Evolutionary conservation across 2,797 vertebrate genomes (phyloP).

Genomic region (Sebastes taczanowskii): DNA sequence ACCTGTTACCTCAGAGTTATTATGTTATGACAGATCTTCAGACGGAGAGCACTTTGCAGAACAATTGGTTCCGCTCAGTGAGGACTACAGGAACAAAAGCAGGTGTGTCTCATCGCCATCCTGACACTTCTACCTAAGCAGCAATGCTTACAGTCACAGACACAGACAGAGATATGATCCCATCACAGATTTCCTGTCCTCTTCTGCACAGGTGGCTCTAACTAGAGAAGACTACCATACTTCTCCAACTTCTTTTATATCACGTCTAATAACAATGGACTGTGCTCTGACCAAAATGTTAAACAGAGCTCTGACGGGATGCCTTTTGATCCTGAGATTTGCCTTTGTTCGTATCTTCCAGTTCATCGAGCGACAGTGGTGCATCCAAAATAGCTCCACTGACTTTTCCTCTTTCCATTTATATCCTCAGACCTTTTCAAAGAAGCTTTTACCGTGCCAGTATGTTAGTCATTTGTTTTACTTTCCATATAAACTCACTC

Average conservation of each 20-base stretch:
- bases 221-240: not conserved
- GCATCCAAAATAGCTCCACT: conserved; percentile 47
- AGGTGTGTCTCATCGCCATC: conserved; percentile 52
- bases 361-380: conserved; percentile 10
- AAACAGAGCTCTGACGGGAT: conserved; percentile 23
- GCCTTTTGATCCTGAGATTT: conserved; percentile 30
- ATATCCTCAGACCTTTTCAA: conserved; percentile 33
- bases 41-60: conserved; percentile 43
- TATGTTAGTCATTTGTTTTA: conserved; percentile 13
- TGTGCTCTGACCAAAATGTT: conserved; percentile 20
- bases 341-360: conserved; percentile 48
- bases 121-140: conserved; percentile 43
- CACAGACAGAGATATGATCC: not conserved
- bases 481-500: conserved; percentile 18
- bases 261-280: not conserved
- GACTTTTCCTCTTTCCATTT: conserved; percentile 41
- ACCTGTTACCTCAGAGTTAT: conserved; percentile 4
- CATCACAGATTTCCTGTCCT: not conserved
- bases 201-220: conserved; percentile 1
- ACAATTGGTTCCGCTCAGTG: conserved; percentile 45
- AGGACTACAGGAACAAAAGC: conserved; percentile 47
- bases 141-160: not conserved
- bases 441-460: conserved; percentile 28
- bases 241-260: not conserved
- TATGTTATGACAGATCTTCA: conserved; percentile 41